A percentile compares a stretch with the other conserved stretches of the same genome.
Evolutionary conservation across 2,797 vertebrate genomes (phyloP).

Genomic region (Acrocephalus scirpaceus): DNA sequence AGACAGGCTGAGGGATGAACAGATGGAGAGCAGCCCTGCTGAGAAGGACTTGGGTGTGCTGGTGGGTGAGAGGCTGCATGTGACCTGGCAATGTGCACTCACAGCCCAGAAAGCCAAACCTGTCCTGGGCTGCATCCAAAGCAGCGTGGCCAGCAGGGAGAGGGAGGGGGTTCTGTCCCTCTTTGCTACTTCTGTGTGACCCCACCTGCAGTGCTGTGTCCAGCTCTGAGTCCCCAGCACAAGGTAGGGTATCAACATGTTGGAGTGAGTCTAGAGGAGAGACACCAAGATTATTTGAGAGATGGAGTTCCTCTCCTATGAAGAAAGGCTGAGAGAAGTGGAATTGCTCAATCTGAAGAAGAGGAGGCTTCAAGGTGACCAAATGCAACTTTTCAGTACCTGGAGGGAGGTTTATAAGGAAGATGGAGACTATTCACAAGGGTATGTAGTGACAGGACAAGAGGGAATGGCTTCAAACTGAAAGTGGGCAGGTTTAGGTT

Average conservation of each 20-base stretch:
- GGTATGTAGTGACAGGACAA: too few relatives aligned
- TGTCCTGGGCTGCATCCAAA: not conserved
- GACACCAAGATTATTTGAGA: not conserved
- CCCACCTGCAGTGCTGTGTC: not conserved
- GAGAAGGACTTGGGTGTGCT: rapidly evolving
- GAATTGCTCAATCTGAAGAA: not conserved
- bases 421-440: not conserved
- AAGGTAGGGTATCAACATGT: not conserved
- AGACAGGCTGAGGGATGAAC: not conserved
- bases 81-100: too few relatives aligned
- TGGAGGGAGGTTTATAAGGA: not conserved
- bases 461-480: not conserved
- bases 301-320: too few relatives aligned
- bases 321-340: not conserved
- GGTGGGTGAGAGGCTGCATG: not conserved
- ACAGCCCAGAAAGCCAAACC: rapidly evolving
- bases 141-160: rapidly evolving
- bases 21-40: rapidly evolving
- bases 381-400: too few relatives aligned
- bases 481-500: not conserved
- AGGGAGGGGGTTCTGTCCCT: rapidly evolving
- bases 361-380: not conserved
- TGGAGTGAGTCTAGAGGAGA: not conserved
- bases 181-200: rapidly evolving
- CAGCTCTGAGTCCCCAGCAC: not conserved